Conservation (phyloP, 2,113 vertebrate species). For the Amphilophus citrinellus region DNA sequence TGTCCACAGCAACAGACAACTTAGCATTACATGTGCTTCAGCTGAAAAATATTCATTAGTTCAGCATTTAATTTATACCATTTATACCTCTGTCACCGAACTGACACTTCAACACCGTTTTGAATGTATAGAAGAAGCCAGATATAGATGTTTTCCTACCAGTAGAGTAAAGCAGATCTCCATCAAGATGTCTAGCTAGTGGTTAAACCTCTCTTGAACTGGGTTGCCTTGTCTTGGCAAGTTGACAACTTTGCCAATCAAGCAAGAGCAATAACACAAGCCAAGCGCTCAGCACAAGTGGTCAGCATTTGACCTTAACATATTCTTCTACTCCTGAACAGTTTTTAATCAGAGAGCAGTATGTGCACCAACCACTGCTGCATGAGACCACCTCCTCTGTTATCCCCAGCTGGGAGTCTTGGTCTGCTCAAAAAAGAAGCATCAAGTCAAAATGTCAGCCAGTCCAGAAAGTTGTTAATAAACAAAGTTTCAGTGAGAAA, state of each 20-base stretch:
- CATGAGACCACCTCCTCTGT: not conserved
- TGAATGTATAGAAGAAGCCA: not conserved
- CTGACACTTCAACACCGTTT: not conserved
- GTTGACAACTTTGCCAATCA: not conserved
- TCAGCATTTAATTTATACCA: not conserved
- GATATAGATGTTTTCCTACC: no score
- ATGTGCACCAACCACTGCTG: not conserved
- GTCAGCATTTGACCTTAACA: not conserved
- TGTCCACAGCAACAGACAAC: conserved; percentile 11
- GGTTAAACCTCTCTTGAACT: not conserved
- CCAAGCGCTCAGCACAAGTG: not conserved
- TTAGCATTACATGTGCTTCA: not conserved
- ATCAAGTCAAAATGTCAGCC: not conserved
- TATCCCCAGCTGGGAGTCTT: not conserved
- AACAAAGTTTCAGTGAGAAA: not conserved
- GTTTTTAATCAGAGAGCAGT: not conserved
- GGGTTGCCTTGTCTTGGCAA: not conserved
- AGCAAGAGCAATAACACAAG: not conserved
- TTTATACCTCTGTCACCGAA: not conserved
- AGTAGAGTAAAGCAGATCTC: not conserved
- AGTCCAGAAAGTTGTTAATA: not conserved
- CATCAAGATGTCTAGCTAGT: not conserved
- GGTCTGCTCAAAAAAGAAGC: not conserved
- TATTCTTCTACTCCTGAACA: not conserved
- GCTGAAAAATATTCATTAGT: not conserved